phyloP scores from a whole-genome alignment of 2,113 vertebrate genomes.

The Gymnogyps californianus region DNA sequence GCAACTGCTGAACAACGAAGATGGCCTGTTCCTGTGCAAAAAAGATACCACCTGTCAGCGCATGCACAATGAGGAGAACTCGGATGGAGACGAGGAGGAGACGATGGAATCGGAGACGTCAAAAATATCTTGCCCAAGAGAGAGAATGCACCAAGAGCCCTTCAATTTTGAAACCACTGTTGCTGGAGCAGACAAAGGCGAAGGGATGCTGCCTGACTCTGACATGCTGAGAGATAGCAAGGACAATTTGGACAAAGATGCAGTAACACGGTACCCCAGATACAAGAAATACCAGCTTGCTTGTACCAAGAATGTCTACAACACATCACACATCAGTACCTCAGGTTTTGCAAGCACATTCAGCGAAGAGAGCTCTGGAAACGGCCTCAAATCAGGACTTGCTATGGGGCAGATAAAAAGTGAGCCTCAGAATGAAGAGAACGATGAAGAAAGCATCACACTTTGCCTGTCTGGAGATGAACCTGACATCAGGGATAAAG shows the following conservation, averaged over 20 bases:
- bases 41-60: constrained; percentile 81
- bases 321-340: constrained; percentile 94
- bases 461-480: constrained; percentile 92
- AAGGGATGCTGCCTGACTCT: constrained; percentile 72
- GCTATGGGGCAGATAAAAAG: constrained; percentile 88
- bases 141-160: constrained; percentile 76
- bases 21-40: constrained; percentile 85
- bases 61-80: constrained; percentile 77
- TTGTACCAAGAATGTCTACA: constrained; percentile 97
- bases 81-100: constrained; percentile 83
- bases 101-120: constrained; percentile 78
- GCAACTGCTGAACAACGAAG: constrained; percentile 91
- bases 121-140: constrained; percentile 81
- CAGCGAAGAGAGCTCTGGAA: constrained; percentile 78
- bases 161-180: constrained; percentile 73
- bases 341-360: constrained; percentile 99
- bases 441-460: constrained; percentile 85
- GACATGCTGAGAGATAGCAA: constrained; percentile 74
- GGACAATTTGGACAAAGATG: constrained; percentile 84
- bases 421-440: constrained; percentile 84
- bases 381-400: constrained; percentile 77
- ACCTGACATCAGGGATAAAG: constrained; percentile 83
- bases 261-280: constrained; percentile 89
- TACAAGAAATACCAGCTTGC: constrained; percentile 99
- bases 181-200: constrained; percentile 77